Evolutionary conservation across 2,113 vertebrate genomes (phyloP), one percentile per base, ranked within the genome.

Genomic region (Ictalurus furcatus): DNA sequence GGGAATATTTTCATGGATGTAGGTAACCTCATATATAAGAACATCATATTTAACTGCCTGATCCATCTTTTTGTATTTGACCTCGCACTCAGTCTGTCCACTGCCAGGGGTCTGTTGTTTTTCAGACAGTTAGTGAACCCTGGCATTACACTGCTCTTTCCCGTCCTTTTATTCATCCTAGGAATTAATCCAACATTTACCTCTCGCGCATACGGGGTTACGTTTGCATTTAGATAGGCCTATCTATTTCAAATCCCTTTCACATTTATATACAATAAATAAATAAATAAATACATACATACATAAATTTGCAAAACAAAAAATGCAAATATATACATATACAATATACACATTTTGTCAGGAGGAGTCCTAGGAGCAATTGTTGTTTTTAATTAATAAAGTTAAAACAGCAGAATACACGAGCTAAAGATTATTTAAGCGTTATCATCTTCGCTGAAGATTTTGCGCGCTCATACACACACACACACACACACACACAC

Each of bases 271-370:
- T 40, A 12, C 44, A 0, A 48, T 5, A 44, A 40, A 40, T n/a
- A n/a, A n/a, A n/a, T n/a, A n/a, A n/a, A n/a, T n/a, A n/a, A n/a
- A n/a, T n/a, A n/a, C n/a, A n/a, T n/a, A n/a, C n/a, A n/a, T n/a
- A n/a, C n/a, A n/a, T n/a, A 40, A 40, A 40, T 5, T 4, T 44
- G 37, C 7, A 30, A 59, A 61, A 61, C 30, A 16, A 37, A 2
- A 21, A 37, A 8, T 34, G 6, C 16, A 40, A 74, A 74, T 21
- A 37, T 71, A 52, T 67, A 82, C 73, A 79, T 81, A 65, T 74
- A 34, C 81, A 85, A 67, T 56, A 56, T 40, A 65, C 83, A 88
- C 87, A 87, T 73, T 34, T 7, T 73, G 30, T 16, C 2, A 37
- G 69, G 16, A 73, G 69, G 17, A 73, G 34, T 37, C 17, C 34